Conservation (phyloP, 2,113 vertebrate genomes). For the Epinephelus lanceolatus region DNA sequence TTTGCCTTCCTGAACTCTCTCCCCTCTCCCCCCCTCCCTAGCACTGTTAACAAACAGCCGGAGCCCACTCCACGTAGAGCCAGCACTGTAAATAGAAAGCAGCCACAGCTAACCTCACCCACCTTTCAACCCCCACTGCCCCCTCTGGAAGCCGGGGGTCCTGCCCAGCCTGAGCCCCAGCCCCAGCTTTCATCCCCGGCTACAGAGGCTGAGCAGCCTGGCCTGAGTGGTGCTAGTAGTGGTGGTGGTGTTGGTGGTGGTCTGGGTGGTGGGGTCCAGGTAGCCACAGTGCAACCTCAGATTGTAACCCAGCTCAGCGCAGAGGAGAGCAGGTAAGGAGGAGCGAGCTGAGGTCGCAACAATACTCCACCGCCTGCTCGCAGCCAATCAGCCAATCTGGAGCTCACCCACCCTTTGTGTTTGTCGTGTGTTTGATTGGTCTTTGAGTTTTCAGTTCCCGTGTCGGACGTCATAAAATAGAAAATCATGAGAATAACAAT, state of each 20-base stretch:
- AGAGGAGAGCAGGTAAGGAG: constrained; percentile 94
- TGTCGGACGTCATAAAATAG: neutral
- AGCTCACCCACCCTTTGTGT: constrained; percentile 50
- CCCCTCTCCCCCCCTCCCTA: constrained; percentile 85
- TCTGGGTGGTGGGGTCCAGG: constrained; percentile 74
- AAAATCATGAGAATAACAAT: constrained; percentile 32
- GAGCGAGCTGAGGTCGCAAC: constrained; percentile 67
- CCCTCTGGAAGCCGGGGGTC: constrained; percentile 85
- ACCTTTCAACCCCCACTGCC: constrained; percentile 93
- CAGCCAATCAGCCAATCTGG: constrained; percentile 79
- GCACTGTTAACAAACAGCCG: constrained; percentile 93
- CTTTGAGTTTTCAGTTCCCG: constrained; percentile 31
- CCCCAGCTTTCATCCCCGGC: constrained; percentile 70
- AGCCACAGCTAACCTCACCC: constrained; percentile 88
- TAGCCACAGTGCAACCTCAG: constrained; percentile 84
- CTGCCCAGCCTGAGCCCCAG: constrained; percentile 73
- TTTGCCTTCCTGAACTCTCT: constrained; percentile 80
- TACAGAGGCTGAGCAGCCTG: constrained; percentile 83
- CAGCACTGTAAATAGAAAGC: constrained; percentile 93
- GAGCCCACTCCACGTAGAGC: constrained; percentile 90
- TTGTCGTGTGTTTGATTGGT: constrained; percentile 60
- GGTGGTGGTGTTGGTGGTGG: constrained; percentile 64
- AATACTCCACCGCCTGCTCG: constrained; percentile 78
- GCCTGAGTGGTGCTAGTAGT: constrained; percentile 74
- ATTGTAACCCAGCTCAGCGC: constrained; percentile 80